Conservation (phyloP, 2,113 vertebrate genomes). For the Mobula birostris region DNA sequence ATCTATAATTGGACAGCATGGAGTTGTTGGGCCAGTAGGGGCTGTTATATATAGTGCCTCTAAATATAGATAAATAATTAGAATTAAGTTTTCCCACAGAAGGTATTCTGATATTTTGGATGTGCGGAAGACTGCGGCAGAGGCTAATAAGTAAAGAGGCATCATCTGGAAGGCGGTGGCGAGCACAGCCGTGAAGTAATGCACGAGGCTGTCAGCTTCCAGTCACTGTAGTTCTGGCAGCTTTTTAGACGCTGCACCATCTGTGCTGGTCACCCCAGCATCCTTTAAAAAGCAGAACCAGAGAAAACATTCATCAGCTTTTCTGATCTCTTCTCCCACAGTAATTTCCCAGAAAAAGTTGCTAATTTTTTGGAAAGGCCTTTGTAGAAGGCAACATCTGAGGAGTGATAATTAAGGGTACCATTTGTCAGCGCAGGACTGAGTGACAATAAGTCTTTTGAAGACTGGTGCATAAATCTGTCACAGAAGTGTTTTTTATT, state of each 20-base stretch:
- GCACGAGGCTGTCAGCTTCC: not conserved
- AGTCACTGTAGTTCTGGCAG: not conserved
- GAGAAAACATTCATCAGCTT: too few relatives aligned
- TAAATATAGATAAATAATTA: too few relatives aligned
- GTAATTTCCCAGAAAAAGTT: not conserved
- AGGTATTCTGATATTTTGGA: not conserved
- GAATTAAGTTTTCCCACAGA: too few relatives aligned
- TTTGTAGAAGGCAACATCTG: not conserved
- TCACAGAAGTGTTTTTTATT: not conserved
- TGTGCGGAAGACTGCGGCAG: too few relatives aligned
- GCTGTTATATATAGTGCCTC: too few relatives aligned
- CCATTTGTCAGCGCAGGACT: not conserved
- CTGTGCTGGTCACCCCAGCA: not conserved
- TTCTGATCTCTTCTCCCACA: not conserved
- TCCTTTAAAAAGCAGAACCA: not conserved
- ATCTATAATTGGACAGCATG: too few relatives aligned
- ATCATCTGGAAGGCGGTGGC: not conserved
- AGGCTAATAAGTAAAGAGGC: not conserved
- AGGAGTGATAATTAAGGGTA: not conserved
- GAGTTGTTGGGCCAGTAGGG: too few relatives aligned
- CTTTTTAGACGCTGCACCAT: not conserved
- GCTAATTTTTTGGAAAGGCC: not conserved
- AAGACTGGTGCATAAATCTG: not conserved
- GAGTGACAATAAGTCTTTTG: not conserved
- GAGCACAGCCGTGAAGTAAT: not conserved